These are phyloP conservation scores for Mesembrinibis cayennensis DNA, from an alignment of 2,113 vertebrate species.

Conservation along the genomic window DNA sequence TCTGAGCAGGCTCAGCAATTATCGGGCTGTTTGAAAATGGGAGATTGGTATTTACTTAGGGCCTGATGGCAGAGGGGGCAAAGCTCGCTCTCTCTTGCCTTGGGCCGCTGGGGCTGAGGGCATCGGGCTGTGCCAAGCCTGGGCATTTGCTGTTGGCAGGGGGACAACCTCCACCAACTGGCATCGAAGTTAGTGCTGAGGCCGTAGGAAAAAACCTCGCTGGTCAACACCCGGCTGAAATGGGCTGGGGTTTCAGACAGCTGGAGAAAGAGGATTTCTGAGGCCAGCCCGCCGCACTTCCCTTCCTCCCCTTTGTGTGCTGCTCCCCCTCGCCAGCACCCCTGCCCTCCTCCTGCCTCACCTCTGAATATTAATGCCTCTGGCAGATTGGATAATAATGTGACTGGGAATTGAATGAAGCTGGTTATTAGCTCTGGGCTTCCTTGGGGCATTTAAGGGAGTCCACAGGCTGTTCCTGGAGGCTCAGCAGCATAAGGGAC, in stretches of 20 bases:
- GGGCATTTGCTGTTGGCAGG: neutral
- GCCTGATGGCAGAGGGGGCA: neutral
- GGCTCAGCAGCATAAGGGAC: neutral
- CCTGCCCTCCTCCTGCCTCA: conserved; percentile 43
- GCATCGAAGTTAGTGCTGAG: neutral
- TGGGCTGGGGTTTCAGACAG: neutral
- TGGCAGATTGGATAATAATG: conserved; percentile 78
- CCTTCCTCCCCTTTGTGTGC: conserved; percentile 42
- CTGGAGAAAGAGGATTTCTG: conserved; percentile 36
- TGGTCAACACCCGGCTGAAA: neutral
- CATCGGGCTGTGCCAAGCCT: neutral
- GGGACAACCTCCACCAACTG: neutral
- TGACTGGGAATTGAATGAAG: conserved; percentile 79
- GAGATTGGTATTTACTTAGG: conserved; percentile 13
- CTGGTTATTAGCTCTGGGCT: conserved; percentile 71
- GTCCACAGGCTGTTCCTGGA: conserved; percentile 43
- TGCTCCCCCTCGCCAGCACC: conserved; percentile 25
- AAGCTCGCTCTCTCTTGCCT: neutral
- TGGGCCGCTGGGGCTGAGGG: neutral
- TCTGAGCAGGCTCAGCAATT: neutral
- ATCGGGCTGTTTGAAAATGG: neutral
- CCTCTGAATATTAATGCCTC: conserved; percentile 76
- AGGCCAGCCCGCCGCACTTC: neutral
- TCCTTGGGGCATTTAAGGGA: conserved; percentile 64
- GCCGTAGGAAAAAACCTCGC: neutral